Conservation (phyloP, 2,797 vertebrate species). For the Psittacula derbiana region DNA sequence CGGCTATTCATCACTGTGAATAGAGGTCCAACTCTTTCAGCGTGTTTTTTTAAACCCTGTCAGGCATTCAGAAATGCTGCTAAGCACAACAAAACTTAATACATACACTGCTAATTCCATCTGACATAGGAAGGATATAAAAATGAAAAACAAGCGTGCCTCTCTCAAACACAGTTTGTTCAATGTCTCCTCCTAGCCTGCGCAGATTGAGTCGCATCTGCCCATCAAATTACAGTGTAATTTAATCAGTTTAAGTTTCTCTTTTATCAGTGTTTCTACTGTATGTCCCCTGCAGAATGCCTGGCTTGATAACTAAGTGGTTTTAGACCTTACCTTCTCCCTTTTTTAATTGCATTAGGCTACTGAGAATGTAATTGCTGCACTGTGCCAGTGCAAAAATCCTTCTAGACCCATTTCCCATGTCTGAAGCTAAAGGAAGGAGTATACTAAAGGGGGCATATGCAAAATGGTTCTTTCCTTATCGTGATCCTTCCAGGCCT, state of each 20-base stretch:
- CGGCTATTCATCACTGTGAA: not conserved
- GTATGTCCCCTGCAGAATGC: not conserved
- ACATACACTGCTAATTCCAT: not conserved
- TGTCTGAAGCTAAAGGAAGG: not conserved
- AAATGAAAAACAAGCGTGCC: not conserved
- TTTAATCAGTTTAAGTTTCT: not conserved
- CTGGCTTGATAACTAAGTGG: not conserved
- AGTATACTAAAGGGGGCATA: not conserved
- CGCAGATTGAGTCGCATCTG: not conserved
- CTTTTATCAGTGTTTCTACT: not conserved
- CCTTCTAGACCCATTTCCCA: not conserved
- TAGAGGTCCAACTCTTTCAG: not conserved
- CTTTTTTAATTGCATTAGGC: not conserved
- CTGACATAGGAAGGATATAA: not conserved
- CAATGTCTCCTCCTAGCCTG: not conserved
- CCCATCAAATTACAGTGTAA: not conserved
- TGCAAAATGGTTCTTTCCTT: not conserved
- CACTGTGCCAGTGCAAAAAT: not conserved
- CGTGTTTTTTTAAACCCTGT: not conserved
- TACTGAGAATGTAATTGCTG: not conserved
- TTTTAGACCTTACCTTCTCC: not conserved
- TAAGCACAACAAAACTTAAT: not conserved
- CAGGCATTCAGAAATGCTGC: conserved; percentile 4
- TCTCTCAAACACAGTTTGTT: not conserved
- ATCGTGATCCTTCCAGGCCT: not conserved